Evolutionary conservation across 2,797 vertebrate species (phyloP).

Genomic region (Pteropus rufus): DNA sequence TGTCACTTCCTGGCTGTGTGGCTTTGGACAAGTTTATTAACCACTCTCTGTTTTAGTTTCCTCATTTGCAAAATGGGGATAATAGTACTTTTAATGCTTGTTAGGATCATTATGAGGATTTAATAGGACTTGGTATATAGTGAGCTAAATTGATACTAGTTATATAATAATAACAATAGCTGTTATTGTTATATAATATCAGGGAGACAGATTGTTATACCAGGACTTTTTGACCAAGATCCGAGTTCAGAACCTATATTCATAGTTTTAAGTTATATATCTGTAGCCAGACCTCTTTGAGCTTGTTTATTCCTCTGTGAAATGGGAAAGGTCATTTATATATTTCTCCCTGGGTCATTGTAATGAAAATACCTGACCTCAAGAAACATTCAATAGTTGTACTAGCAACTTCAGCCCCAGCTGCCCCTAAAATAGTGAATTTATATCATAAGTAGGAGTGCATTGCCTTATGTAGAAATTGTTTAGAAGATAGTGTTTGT

Average conservation of each 20-base stretch:
- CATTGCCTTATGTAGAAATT: not conserved
- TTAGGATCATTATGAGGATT: not conserved
- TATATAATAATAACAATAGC: not conserved
- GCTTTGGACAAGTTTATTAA: slow-evolving; percentile 15
- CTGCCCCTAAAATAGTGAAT: not conserved
- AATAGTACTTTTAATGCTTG: not conserved
- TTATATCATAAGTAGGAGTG: not conserved
- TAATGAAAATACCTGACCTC: not conserved
- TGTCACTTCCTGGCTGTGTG: not conserved
- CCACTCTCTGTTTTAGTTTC: slow-evolving; percentile 20
- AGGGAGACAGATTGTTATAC: not conserved
- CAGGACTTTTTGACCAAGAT: not conserved
- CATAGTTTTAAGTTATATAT: not conserved
- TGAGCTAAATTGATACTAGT: not conserved
- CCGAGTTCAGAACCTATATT: not conserved
- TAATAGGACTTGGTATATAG: not conserved
- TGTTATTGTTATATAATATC: not conserved
- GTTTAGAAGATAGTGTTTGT: not conserved
- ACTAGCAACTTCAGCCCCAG: not conserved
- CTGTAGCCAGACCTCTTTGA: not conserved
- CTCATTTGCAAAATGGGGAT: not conserved
- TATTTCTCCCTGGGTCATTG: not conserved
- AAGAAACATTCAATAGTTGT: not conserved
- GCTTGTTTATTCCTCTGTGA: not conserved
- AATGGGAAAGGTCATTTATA: not conserved